These are phyloP conservation scores for Biston betularia DNA, from an alignment of 2,888 invertebrate species.

Conservation along the genomic window DNA sequence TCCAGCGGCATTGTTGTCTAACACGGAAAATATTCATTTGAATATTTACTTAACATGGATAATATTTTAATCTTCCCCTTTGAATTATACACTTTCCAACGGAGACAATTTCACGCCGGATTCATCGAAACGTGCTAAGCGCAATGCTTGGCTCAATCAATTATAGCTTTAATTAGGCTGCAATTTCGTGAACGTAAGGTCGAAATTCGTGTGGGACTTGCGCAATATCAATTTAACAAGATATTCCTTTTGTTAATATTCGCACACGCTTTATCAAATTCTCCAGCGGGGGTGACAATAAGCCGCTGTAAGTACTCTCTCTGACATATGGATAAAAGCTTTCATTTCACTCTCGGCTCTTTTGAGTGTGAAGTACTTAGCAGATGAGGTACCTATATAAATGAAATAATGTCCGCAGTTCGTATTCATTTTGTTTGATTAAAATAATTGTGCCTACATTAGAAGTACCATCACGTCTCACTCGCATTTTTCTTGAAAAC, in stretches of 20 bases:
- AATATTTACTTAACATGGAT: constrained; percentile 87
- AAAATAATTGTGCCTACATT: constrained; percentile 9
- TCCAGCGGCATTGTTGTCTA: constrained; percentile 82
- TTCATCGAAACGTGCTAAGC: constrained; percentile 70
- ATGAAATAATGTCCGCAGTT: constrained; percentile 27
- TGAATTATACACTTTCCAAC: constrained; percentile 86
- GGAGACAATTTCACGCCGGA: constrained; percentile 84
- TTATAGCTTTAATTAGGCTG: constrained; percentile 54
- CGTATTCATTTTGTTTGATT: constrained; percentile 23
- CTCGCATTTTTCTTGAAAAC: neutral
- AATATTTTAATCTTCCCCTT: constrained; percentile 87
- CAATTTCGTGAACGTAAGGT: constrained; percentile 51
- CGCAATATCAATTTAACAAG: constrained; percentile 85
- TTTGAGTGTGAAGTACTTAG: constrained; percentile 73
- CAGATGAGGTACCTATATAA: constrained; percentile 49
- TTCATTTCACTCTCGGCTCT: constrained; percentile 85
- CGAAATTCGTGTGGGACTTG: constrained; percentile 61
- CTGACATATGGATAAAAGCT: constrained; percentile 87
- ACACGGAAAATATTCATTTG: constrained; percentile 87
- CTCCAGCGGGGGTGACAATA: constrained; percentile 86
- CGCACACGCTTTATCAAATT: constrained; percentile 87
- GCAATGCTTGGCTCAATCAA: constrained; percentile 57
- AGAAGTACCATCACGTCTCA: neutral
- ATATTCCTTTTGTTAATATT: constrained; percentile 87
- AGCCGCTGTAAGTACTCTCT: constrained; percentile 86